These are phyloP conservation scores for Tiliacea citrago DNA, from an alignment of 2,888 invertebrate species.

Conservation along the genomic window DNA sequence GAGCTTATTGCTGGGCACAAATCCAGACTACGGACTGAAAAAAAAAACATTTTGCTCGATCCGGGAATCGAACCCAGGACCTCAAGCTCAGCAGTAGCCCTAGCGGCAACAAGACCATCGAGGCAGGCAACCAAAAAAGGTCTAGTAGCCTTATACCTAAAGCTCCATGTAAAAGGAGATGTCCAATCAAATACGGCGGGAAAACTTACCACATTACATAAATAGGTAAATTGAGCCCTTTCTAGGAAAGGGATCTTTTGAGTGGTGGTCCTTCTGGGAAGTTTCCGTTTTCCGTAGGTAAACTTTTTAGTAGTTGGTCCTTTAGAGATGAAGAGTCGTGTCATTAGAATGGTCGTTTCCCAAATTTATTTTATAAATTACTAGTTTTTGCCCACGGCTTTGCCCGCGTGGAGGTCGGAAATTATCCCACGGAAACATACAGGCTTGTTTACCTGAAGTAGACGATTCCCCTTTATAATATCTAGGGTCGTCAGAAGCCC, in stretches of 20 bases:
- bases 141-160: background rate
- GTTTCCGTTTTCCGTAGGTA: background rate
- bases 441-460: too few species aligned
- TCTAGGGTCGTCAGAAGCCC: too few species aligned
- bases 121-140: too few species aligned
- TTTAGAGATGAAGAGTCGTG: background rate
- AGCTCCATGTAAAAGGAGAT: background rate
- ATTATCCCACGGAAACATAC: too few species aligned
- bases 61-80: background rate
- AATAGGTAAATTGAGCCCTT: background rate
- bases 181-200: background rate
- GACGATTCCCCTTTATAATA: too few species aligned
- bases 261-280: background rate
- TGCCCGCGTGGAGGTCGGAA: too few species aligned
- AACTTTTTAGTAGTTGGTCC: background rate
- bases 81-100: background rate
- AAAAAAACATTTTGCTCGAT: background rate
- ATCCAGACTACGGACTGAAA: background rate
- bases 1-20: background rate
- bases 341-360: background rate
- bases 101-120: too few species aligned
- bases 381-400: too few species aligned
- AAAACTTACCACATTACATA: background rate
- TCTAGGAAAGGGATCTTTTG: background rate
- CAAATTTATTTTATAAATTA: background rate